phyloP scores from a whole-genome alignment of 2,888 invertebrate genomes.

The Drosophila tanythrix region DNA sequence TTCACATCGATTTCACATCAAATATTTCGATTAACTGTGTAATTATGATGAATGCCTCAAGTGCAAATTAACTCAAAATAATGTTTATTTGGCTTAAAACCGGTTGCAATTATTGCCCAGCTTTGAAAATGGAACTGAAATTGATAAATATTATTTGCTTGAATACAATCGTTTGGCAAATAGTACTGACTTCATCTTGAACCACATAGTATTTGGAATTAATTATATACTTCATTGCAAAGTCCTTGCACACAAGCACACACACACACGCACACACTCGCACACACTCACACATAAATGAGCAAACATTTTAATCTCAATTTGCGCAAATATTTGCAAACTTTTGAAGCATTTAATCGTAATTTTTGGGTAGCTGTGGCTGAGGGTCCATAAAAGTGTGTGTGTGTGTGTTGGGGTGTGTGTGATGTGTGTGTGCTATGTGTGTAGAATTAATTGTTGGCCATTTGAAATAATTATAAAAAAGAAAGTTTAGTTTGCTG shows the following conservation, averaged over 20 bases:
- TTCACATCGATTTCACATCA: background rate
- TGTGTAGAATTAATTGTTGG: conserved; percentile 42
- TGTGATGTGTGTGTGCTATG: background rate
- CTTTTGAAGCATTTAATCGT: conserved; percentile 36
- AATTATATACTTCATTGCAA: conserved; percentile 34
- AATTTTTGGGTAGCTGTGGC: conserved; percentile 8
- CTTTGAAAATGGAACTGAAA: background rate
- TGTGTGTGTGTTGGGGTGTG: background rate
- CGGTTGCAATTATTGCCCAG: background rate
- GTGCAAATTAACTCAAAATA: background rate
- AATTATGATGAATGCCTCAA: background rate
- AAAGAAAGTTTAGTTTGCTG: conserved; percentile 9
- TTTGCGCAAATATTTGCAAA: conserved; percentile 46
- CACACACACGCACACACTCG: background rate
- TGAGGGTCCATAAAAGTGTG: background rate
- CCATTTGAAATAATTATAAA: conserved; percentile 52
- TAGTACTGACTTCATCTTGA: background rate
- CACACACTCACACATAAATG: conserved; percentile 29
- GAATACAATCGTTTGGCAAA: background rate
- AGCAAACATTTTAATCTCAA: conserved; percentile 49
- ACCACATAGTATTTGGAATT: conserved; percentile 27
- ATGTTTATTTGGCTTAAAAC: background rate
- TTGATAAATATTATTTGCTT: background rate
- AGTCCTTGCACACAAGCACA: background rate
- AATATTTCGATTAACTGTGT: background rate